These are phyloP conservation scores for Daktulosphaira vitifoliae DNA, from an alignment of 1,140 invertebrate species.

Conservation along the genomic window DNA sequence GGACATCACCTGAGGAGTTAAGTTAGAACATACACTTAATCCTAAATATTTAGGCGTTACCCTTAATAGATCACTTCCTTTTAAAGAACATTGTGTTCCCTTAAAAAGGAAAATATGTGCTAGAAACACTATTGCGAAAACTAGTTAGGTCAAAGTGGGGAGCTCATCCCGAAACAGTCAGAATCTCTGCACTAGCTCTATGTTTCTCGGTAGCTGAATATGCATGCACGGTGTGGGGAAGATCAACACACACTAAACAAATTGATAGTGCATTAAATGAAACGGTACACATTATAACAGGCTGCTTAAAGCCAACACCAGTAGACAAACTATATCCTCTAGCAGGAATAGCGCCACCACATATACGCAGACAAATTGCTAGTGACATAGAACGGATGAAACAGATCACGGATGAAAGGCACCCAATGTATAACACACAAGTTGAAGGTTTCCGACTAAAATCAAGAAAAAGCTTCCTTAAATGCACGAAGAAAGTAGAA, in stretches of 20 bases:
- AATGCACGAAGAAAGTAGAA: neutral
- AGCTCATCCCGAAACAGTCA: constrained; percentile 3
- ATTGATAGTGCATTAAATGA: constrained; percentile 7
- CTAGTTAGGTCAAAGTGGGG: constrained; percentile 18
- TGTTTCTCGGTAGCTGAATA: constrained; percentile 1
- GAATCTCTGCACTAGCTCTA: neutral
- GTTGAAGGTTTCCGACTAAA: constrained; percentile 4
- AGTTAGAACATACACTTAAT: neutral
- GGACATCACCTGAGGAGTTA: constrained; percentile 18
- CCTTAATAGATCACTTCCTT: constrained; percentile 13
- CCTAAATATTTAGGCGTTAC: constrained; percentile 7
- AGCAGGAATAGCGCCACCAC: constrained; percentile 2
- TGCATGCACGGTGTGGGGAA: neutral
- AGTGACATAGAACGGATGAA: neutral
- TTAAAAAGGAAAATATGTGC: neutral
- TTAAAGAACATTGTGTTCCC: constrained; percentile 11
- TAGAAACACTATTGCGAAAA: constrained; percentile 1
- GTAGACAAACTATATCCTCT: neutral
- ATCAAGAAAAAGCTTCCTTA: constrained; percentile 18
- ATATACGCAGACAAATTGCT: neutral
- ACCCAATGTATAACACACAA: constrained; percentile 1
- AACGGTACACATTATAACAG: constrained; percentile 3
- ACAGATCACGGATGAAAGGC: constrained; percentile 12
- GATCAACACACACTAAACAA: constrained; percentile 12
- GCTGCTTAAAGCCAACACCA: neutral